Base-by-base conservation (phyloP, 2,113 vertebrate genomes). In the Bubo scandiacus region DNA sequence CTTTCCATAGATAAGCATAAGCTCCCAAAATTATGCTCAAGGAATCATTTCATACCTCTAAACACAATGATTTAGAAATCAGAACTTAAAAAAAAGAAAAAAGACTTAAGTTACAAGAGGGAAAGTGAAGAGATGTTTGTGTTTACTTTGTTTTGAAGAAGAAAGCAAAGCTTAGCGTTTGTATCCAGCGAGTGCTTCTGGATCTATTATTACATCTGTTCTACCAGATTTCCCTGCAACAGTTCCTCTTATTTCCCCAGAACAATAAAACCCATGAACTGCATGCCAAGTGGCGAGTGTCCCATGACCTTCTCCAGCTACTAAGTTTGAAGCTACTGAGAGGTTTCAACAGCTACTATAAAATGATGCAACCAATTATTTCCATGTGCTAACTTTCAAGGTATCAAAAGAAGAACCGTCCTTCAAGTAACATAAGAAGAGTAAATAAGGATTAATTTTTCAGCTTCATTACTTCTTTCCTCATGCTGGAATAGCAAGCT, bases 251-350 rank as follows among this genome's bases (percentile, higher is more conserved):
- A 14, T 34, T 95, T 91, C 83, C 78, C 70, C 47, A 12, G 70
- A 89, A 89, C 91, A 96, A 91, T 90, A 92, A 94, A 92, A 94
- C 5, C 62, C 86, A 86, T 13, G 61, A 91, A 59, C 83, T 71
- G 25, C 81, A 70, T 38, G 86, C 95, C 95, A 96, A 95, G 95
- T 91, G 86, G 86, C 3, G 3, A 85, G 38, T 86, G 91, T 87
- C 92, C 95, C 91, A 8, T 5, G 77, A 92, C 63, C 86, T 91
- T 70, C 92, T 81, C 81, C 79, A 95, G 91, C 91, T 96, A 92
- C 68, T 59, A 30, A 55, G 82, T 27, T 32, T 58, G 77, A 94
- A 93, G 82, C 80, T 74, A 92, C 96, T n/a, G 68, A 47, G 86
- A 93, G 61, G 57, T 81, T 96, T 87, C 12, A 0, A 78, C 70